Percentiles rank a stretch among this genome's conserved stretches.
These are phyloP conservation scores for Sinocyclocheilus grahami DNA, from an alignment of 2,113 vertebrate genomes.

Conservation along the genomic window DNA sequence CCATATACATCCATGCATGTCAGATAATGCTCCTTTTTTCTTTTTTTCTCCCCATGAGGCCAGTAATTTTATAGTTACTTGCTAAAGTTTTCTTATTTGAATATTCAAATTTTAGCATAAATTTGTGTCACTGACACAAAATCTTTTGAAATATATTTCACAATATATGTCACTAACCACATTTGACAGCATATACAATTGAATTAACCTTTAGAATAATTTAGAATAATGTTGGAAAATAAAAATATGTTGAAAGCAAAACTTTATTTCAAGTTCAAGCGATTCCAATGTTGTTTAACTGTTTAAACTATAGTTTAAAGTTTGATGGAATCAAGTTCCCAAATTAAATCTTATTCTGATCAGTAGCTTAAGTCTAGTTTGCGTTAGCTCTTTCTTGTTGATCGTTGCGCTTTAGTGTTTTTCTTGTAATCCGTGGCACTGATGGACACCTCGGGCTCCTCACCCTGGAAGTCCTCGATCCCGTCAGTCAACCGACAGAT, in stretches of 20 bases:
- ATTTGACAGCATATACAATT: no score
- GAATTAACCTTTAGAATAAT: background rate
- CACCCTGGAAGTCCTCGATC: conserved; percentile 55
- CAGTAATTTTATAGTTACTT: no score
- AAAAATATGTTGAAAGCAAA: no score
- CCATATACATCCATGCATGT: no score
- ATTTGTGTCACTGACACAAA: no score
- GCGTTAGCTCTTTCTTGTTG: background rate
- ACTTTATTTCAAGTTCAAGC: background rate
- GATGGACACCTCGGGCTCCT: conserved; percentile 8
- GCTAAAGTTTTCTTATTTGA: no score
- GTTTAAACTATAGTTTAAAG: background rate
- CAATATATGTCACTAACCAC: background rate
- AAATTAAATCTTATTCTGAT: background rate
- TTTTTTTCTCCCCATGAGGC: no score
- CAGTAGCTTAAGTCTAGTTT: background rate
- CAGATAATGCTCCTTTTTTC: no score
- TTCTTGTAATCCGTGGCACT: background rate
- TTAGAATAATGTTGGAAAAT: background rate
- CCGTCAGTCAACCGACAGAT: conserved; percentile 73
- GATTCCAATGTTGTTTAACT: background rate
- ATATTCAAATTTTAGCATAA: no score
- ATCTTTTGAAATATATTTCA: no score
- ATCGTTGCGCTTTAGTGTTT: background rate
- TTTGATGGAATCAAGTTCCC: background rate